Base-by-base conservation (phyloP, 2,797 vertebrate genomes). In the Epinephelus awoara region DNA sequence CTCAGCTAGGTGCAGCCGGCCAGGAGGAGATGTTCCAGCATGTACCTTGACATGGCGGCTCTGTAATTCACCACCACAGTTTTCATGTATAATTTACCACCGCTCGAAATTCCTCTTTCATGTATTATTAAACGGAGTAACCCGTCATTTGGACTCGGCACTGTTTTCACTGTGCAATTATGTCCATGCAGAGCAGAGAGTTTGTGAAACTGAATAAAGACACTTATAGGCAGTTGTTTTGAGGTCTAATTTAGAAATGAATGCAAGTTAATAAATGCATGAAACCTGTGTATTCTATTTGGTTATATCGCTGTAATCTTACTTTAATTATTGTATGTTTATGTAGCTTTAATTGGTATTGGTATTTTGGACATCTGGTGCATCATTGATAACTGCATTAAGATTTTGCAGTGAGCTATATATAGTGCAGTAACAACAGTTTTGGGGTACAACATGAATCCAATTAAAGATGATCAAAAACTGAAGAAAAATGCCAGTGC, bases 101-200 rank as follows among this genome's bases (percentile, higher is more conserved):
- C 9, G 47, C 72, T 54, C 83, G 87, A 90, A 86, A 84, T 82
- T 79, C 79, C 49, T 85, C 72, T 81, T 75, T 81, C 75, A 87
- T 93, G 72, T 93, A 86, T 93, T 92, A 94, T 94, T 93, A 90
- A 94, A 85, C 27, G 5, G 72, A 80, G 82, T 84, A 92, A 89
- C 82, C 87, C 70, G 6, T 90, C 79, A 92, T 93, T 93, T 89
- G 82, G 83, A 79, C 77, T 69, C 57, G 2, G 63, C 65, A 34
- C 61, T 62, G 50, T 80, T 76, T 75, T 74, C 27, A 55, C 85
- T 29, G 57, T 79, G 51, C 65, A 75, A 61, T 81, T 85, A 57
- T 6, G n/a, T 74, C 62, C 72, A 25, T 58, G 63, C n/a, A 49
- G 75, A 0, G 3, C 23, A 25, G 52, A 75, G 40, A 25, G 65